Evolutionary conservation across 2,797 vertebrate species (phyloP), one percentile per base, ranked within the genome.

Genomic region (Gambelia wislizenii): DNA sequence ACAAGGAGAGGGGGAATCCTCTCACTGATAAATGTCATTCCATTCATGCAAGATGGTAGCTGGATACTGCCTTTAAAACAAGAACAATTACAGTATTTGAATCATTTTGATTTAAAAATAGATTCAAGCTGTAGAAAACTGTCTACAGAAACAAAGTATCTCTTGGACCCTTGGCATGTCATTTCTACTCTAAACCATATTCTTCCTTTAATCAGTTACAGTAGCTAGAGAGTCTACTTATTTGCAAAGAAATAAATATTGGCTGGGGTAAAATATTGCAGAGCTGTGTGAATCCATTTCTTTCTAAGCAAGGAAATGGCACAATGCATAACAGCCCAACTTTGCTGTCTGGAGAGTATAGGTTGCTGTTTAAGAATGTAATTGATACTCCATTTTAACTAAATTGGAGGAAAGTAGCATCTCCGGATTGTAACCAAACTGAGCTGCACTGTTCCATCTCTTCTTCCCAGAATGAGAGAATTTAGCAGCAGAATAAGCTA

Each of bases 401-500:
- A 87, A 93, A 87, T 52, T 84, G 42, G 83, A 91, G 64, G 85
- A 67, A 91, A 91, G 91, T 92, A 92, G 61, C 27, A 91, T 87
- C 84, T 76, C 70, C 69, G 1, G 3, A 52, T 92, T 86, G 93
- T 93, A 89, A 88, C 75, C 82, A 94, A 89, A n/a, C 75, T 0
- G 2, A 92, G 90, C 67, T 86, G 77, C 91, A 95, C 92, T 94
- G 93, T 92, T 93, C 81, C 56, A 54, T n/a, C 85, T 93, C 83
- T n/a, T 70, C 78, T 89, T 72, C 44, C 27, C 90, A 88, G 82
- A 91, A 20, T 0, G 0, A 90, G 59, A 49, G 74, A 83, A 86
- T 92, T 93, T 79, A 95, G 92, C 94, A 92, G 49, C 47, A 87
- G 76, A 90, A 93, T 94, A 93, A 95, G 94, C 92, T 94, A 95